A percentile compares a stretch with the other conserved stretches of the same genome.
Evolutionary conservation across 2,113 vertebrate genomes (phyloP).

Genomic region (Lophura nycthemera): DNA sequence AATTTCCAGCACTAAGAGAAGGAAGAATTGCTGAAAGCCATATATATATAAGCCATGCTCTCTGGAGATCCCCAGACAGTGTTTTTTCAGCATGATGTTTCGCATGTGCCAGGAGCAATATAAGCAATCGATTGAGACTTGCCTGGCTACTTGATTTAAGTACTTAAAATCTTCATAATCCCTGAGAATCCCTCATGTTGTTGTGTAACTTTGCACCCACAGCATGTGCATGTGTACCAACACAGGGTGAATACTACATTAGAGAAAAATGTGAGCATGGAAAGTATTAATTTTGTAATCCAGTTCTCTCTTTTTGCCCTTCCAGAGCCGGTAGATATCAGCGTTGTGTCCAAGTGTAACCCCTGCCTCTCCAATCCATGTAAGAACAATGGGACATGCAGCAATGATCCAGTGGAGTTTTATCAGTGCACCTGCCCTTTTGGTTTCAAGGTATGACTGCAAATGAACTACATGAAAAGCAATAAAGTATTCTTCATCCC

Average conservation of each 20-base stretch:
- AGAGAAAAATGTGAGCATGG: neutral
- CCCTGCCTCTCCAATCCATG: slow-evolving; percentile 92
- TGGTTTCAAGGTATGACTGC: slow-evolving; percentile 90
- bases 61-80: slow-evolving; percentile 19
- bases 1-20: slow-evolving; percentile 45
- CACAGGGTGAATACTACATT: neutral
- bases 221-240: neutral
- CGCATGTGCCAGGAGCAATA: slow-evolving; percentile 23
- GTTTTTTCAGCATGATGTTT: slow-evolving; percentile 42
- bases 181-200: neutral
- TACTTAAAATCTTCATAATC: slow-evolving; percentile 28
- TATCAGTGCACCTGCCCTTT: slow-evolving; percentile 92
- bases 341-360: slow-evolving; percentile 89
- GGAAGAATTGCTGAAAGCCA: slow-evolving; percentile 42
- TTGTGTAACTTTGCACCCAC: neutral
- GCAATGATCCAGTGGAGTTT: slow-evolving; percentile 81
- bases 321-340: slow-evolving; percentile 88
- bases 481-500: neutral
- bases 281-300: neutral
- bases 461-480: neutral
- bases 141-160: slow-evolving; percentile 39
- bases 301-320: neutral
- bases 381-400: slow-evolving; percentile 93
- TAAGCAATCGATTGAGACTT: neutral
- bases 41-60: neutral